phyloP scores from a whole-genome alignment of 1,140 invertebrate species.

The Zaprionus lachaisei region DNA sequence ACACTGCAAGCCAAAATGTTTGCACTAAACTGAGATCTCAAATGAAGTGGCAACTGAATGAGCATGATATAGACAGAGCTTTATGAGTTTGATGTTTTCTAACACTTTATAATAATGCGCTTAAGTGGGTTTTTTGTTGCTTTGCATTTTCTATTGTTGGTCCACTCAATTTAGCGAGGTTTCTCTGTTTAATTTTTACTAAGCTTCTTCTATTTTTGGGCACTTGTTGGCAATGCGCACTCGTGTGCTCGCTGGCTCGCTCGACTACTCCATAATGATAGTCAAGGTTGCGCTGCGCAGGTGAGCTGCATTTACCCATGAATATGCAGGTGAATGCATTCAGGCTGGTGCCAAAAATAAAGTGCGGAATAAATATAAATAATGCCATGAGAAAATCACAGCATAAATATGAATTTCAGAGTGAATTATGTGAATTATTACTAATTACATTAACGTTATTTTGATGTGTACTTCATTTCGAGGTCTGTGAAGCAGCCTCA shows the following conservation, averaged over 20 bases:
- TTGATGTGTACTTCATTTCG: neutral
- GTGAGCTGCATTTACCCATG: slow-evolving; percentile 9
- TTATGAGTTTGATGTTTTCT: neutral
- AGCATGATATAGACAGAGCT: neutral
- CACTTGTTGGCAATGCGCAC: neutral
- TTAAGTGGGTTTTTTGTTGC: neutral
- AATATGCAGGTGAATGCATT: slow-evolving; percentile 19
- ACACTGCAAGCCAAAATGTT: slow-evolving; percentile 22
- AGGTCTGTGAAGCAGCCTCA: neutral
- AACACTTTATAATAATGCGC: neutral
- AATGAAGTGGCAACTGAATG: neutral
- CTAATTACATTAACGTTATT: slow-evolving; percentile 13
- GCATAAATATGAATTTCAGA: neutral
- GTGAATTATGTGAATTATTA: slow-evolving; percentile 3
- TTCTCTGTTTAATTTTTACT: slow-evolving; percentile 2
- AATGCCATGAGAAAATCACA: slow-evolving; percentile 8
- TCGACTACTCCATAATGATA: slow-evolving; percentile 32
- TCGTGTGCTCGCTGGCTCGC: neutral
- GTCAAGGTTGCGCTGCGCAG: slow-evolving; percentile 35
- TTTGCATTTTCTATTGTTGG: neutral
- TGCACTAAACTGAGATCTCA: neutral
- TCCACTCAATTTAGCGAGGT: neutral
- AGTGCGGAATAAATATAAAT: slow-evolving; percentile 5
- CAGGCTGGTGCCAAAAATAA: slow-evolving; percentile 29
- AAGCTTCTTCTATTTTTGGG: slow-evolving; percentile 18